A percentile compares a stretch with the other conserved stretches of the same genome.
Evolutionary conservation across 2,888 invertebrate genomes (phyloP).

Genomic region (Alviniconcha strummeri): DNA sequence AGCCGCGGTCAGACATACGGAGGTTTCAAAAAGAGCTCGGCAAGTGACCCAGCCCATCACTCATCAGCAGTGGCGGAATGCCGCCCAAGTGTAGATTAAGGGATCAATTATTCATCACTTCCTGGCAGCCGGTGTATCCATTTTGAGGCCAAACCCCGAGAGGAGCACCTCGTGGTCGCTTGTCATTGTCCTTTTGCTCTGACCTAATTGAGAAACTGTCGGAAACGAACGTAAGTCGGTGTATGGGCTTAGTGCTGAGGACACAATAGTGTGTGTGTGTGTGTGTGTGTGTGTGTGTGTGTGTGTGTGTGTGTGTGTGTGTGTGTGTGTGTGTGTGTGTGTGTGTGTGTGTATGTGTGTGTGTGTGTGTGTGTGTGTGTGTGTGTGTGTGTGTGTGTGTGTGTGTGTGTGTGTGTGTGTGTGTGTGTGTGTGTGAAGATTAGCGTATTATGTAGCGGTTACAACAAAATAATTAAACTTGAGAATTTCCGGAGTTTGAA

Average conservation of each 20-base stretch:
- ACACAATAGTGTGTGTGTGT: not conserved
- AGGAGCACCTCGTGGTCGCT: no score
- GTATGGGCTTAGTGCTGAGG: not conserved
- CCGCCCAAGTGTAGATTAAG: not conserved
- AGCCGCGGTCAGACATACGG: not conserved
- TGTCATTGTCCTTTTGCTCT: no score
- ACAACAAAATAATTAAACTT: no score
- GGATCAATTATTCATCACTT: not conserved
- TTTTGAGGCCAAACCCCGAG: no score
- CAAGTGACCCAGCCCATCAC: no score
- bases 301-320: not conserved
- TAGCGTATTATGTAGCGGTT: no score
- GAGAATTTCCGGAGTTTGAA: no score
- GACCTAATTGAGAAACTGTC: not conserved
- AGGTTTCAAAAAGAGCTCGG: no score
- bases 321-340: not conserved
- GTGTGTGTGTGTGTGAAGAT: no score
- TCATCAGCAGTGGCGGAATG: not conserved
- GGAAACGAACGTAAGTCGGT: not conserved
- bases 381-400: not conserved
- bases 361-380: not conserved
- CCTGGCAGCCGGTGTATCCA: no score
- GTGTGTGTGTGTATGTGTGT: not conserved
- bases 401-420: no score
- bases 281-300: not conserved